Base-by-base conservation (phyloP, 1,140 invertebrate genomes). In the Philotrypesis tridentata region DNA sequence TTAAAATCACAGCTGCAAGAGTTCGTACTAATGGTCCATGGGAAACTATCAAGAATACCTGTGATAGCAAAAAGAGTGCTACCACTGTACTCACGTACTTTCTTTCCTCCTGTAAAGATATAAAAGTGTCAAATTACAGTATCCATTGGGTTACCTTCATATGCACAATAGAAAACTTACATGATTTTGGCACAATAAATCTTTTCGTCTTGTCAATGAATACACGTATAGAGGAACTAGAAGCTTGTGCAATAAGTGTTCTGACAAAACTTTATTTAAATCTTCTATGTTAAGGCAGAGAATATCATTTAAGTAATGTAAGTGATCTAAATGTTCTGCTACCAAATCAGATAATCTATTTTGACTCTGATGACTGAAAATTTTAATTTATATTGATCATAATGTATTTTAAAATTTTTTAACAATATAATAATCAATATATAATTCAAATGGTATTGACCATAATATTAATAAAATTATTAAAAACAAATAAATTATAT, bases 251-350 rank as follows among this genome's bases (percentile, higher is more conserved):
- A 99, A 92, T 31, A 99, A 92, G 92, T 99, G 98, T 89, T 99
- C 97, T 0, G 97, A 97, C n/a, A 99, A 92, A 33, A 99, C 97
- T 86, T 97, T 96, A 92, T 99, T 99, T 68, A 99, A 93, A 87
- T 97, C 96, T 48, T 96, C 95, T 86, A 99, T 98, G 88, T 98
- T 95, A 25, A 99, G 93, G 88, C 96, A 96, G 25, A 99, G 93
- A 89, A 99, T 99, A 86, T 99, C 99, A 88, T 99, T 99, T 29
- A 99, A 92, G 91, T 99, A 99, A 92, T 99, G 98, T 17, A 99
- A 92, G 91, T 99, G 97, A 91, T 99, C 98, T 63, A 99, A 92
- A 91, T 99, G 98, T 92, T 99, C 98, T 0, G 98, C 98, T 4
- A 99, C 98, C 71, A 99, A 93, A 91, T 99, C 98, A 21, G 97